These are phyloP conservation scores for Chionodraco myersi DNA, from an alignment of 2,113 vertebrate genomes.

Conservation along the genomic window DNA sequence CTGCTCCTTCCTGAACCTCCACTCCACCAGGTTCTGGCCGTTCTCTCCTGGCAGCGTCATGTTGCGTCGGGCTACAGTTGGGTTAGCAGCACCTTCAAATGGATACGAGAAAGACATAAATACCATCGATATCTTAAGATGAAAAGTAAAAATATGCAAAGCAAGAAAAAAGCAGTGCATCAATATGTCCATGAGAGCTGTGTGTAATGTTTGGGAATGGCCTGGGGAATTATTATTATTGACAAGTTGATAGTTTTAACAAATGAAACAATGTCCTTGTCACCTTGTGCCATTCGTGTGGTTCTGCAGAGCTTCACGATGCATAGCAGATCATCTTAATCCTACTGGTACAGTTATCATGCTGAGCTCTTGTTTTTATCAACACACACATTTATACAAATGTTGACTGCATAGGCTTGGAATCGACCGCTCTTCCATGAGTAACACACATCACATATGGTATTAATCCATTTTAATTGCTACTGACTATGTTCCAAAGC, in stretches of 20 bases:
- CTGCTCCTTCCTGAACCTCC: conserved; percentile 97
- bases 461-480: neutral
- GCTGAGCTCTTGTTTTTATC: neutral
- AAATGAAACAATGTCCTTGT: neutral
- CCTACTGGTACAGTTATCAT: neutral
- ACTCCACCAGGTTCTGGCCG: conserved; percentile 96
- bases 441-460: neutral
- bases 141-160: neutral
- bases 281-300: neutral
- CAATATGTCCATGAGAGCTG: neutral
- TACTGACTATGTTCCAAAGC: neutral
- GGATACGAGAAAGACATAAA: neutral
- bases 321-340: neutral
- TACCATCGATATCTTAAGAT: neutral
- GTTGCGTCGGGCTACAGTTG: conserved; percentile 94
- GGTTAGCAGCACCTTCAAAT: conserved; percentile 90
- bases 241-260: neutral
- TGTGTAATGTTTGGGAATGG: neutral
- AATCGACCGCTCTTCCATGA: too few relatives aligned
- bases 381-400: neutral
- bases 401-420: too few relatives aligned
- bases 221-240: neutral
- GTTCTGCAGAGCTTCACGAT: neutral
- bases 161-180: neutral
- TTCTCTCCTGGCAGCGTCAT: conserved; percentile 98